Percentiles rank a stretch among this genome's conserved stretches.
Evolutionary conservation across 2,888 invertebrate species (phyloP).

Genomic region (Orthosia gothica): DNA sequence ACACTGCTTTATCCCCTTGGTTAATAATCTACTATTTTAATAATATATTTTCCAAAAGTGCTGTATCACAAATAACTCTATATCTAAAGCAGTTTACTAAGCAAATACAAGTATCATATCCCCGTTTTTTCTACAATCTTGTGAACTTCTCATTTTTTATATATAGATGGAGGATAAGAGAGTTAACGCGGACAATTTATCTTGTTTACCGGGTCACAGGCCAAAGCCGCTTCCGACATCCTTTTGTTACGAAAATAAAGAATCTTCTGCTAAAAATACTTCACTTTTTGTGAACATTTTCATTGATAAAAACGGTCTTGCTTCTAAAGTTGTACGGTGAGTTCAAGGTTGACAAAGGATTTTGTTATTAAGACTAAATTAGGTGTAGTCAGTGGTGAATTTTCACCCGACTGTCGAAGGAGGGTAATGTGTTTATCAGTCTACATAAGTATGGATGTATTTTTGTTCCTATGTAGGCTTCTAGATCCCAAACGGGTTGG

Average conservation of each 20-base stretch:
- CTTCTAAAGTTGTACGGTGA: background rate
- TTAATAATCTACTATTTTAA: no score
- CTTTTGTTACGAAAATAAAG: conserved; percentile 40
- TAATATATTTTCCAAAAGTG: no score
- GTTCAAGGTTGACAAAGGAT: conserved; percentile 3
- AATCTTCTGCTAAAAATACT: conserved; percentile 42
- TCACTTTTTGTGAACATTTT: conserved; percentile 25
- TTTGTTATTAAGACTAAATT: background rate
- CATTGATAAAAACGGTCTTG: conserved; percentile 38
- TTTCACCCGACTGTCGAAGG: no score
- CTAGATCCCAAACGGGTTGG: no score
- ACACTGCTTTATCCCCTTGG: no score
- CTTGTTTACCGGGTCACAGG: conserved; percentile 50
- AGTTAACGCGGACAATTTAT: conserved; percentile 46
- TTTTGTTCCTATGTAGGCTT: no score
- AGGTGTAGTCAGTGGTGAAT: background rate
- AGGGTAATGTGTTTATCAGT: no score
- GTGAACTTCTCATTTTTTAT: conserved; percentile 23
- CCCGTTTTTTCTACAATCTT: conserved; percentile 2
- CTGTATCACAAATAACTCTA: no score
- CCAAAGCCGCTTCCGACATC: conserved; percentile 52
- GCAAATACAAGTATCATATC: background rate
- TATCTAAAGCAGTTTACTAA: no score
- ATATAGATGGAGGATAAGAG: conserved; percentile 44
- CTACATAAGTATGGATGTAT: no score